Percentiles rank a stretch among this genome's conserved stretches.
Conservation (phyloP, 1,140 invertebrate species). For the Idris sp. region DNA sequence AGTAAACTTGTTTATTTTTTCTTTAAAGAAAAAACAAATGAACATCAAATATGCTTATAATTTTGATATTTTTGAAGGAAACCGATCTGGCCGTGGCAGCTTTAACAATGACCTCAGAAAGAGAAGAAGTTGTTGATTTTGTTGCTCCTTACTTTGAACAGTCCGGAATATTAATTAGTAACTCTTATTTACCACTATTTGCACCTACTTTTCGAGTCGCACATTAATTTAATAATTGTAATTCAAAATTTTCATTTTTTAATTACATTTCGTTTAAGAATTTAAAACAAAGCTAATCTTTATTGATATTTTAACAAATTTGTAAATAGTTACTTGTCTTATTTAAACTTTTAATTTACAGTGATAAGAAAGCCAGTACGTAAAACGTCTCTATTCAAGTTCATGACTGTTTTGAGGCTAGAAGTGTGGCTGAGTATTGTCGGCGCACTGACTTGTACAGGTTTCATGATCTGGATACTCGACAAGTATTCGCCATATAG, state of each 20-base stretch:
- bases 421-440: conserved; percentile 95
- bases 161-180: conserved; percentile 89
- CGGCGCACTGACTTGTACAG: conserved; percentile 88
- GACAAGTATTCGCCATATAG: conserved; percentile 94
- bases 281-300: no score
- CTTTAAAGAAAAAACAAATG: no score
- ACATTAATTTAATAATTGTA: no score
- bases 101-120: conserved; percentile 94
- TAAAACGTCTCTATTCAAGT: conserved; percentile 92
- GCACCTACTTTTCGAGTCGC: no score
- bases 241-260: no score
- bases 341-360: conserved; percentile 74
- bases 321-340: no score
- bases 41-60: no score
- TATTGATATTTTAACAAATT: no score
- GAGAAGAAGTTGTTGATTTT: conserved; percentile 95
- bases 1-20: conserved; percentile 71
- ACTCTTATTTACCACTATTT: conserved; percentile 5
- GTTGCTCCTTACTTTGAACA: conserved; percentile 94
- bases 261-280: no score
- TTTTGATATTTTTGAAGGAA: conserved; percentile 79
- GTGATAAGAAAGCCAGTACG: conserved; percentile 90
- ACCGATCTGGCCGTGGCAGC: conserved; percentile 92
- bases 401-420: conserved; percentile 91
- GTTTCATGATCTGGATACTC: conserved; percentile 91